Evolutionary conservation across 1,140 invertebrate species (phyloP), one percentile per base, ranked within the genome.

Genomic region (Caerostris darwini): DNA sequence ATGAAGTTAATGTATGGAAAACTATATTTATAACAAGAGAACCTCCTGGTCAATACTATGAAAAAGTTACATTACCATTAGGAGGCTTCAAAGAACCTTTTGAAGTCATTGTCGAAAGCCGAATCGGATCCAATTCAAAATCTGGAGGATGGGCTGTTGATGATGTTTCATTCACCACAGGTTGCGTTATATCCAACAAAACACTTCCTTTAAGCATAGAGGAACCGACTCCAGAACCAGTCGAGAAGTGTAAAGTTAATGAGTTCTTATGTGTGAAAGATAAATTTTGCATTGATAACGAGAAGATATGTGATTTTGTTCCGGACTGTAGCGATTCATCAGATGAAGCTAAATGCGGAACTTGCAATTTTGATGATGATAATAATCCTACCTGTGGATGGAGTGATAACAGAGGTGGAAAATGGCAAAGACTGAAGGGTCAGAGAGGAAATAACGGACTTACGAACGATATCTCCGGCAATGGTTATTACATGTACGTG

Each of bases 261-360:
- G 54, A 99, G 96, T 99, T 98, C 95, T 97, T 98, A 96, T 99
- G 98, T 95, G 97, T 97, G 92, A 97, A 97, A 57, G 97, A 97
- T 34, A 97, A 97, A 50, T 98, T 99, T 95, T 99, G 99, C 95
- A 99, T 95, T 53, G 14, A 67, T 19, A 57, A 3, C 17, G 69
- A 77, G 19, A 56, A 94, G 81, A 77, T 94, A 54, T 95, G 95
- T 57, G 95, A 95, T 83, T 95, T 95, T 67, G 81, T 92, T 53
- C 89, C 81, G 3, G 89, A 95, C 8, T 95, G 95, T 61, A 59
- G 64, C 3, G 95, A 95, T 87, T 57, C 57, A 5, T 67, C 93
- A 7, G 95, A 95, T 69, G 95, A 95, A 92, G 53, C 34, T 14
- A 91, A 94, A 90, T 95, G 95, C 81, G 94, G 91, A 8, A 50